These are phyloP conservation scores for Taphrorychus bicolor DNA, from an alignment of 2,888 invertebrate species.

Conservation along the genomic window DNA sequence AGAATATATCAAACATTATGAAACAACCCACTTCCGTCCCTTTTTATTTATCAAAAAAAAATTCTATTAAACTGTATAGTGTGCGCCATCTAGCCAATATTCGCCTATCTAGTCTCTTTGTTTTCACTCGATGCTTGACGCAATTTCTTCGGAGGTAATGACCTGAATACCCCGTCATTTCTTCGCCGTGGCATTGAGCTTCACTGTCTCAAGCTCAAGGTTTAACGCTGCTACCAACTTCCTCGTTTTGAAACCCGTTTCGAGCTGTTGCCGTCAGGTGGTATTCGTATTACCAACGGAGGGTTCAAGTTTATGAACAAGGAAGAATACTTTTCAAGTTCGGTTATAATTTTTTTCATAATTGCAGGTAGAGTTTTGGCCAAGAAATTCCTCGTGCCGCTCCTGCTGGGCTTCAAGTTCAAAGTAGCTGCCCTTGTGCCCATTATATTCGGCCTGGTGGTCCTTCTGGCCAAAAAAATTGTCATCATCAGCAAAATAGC, in stretches of 20 bases:
- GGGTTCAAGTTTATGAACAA: background rate
- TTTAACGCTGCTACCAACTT: too few relatives aligned
- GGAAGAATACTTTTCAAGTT: too few relatives aligned
- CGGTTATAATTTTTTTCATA: too few relatives aligned
- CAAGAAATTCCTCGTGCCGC: slow-evolving; percentile 76
- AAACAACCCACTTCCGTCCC: too few relatives aligned
- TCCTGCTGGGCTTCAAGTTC: slow-evolving; percentile 81
- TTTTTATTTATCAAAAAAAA: too few relatives aligned
- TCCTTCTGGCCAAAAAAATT: slow-evolving; percentile 79
- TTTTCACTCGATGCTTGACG: background rate
- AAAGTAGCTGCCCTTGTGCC: slow-evolving; percentile 78
- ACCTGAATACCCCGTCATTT: background rate
- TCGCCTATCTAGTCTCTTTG: background rate
- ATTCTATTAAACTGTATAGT: background rate
- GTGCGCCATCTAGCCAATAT: background rate
- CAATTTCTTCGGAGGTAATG: background rate
- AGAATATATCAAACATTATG: too few relatives aligned
- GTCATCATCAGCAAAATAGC: slow-evolving; percentile 78
- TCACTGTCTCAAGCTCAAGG: background rate
- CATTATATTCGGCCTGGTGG: slow-evolving; percentile 72
- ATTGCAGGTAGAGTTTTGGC: slow-evolving; percentile 76
- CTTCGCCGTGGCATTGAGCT: background rate
- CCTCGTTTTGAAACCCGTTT: background rate
- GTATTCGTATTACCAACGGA: background rate
- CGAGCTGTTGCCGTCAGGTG: background rate